Conservation (phyloP, 2,113 vertebrate genomes). For the Eudorcas thomsonii region DNA sequence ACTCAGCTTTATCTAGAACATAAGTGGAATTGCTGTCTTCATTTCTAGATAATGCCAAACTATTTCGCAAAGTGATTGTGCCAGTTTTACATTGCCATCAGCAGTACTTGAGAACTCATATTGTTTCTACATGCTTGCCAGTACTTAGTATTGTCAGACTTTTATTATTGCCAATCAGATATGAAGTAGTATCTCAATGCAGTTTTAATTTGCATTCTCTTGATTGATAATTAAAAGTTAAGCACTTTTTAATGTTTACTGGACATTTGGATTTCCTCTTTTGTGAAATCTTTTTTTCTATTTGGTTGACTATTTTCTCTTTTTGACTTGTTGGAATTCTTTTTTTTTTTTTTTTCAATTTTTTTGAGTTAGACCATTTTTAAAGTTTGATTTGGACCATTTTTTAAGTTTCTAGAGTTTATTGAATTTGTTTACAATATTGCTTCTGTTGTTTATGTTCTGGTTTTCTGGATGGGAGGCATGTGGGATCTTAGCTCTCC, state of each 20-base stretch:
- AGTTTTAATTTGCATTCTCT: not conserved
- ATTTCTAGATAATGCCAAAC: not conserved
- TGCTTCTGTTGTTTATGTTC: not conserved
- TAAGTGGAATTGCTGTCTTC: not conserved
- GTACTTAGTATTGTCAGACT: not conserved
- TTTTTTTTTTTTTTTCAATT: not conserved
- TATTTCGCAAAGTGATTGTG: not conserved
- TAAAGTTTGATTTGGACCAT: not conserved
- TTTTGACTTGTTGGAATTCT: not conserved
- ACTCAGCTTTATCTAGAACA: not conserved
- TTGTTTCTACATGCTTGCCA: not conserved
- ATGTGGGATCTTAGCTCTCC: not conserved
- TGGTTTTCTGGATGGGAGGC: not conserved
- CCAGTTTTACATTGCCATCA: not conserved
- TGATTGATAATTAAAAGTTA: not conserved
- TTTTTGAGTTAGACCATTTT: not conserved
- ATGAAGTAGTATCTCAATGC: not conserved
- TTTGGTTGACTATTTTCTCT: not conserved
- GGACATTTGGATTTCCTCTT: not conserved
- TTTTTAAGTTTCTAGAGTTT: not conserved
- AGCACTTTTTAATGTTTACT: not conserved
- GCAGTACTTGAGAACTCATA: not conserved
- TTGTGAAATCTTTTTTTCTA: not conserved
- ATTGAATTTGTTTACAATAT: not conserved
- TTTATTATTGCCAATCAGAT: not conserved